Evolutionary conservation across 2,113 vertebrate species (phyloP).

Genomic region (Holacanthus passer): DNA sequence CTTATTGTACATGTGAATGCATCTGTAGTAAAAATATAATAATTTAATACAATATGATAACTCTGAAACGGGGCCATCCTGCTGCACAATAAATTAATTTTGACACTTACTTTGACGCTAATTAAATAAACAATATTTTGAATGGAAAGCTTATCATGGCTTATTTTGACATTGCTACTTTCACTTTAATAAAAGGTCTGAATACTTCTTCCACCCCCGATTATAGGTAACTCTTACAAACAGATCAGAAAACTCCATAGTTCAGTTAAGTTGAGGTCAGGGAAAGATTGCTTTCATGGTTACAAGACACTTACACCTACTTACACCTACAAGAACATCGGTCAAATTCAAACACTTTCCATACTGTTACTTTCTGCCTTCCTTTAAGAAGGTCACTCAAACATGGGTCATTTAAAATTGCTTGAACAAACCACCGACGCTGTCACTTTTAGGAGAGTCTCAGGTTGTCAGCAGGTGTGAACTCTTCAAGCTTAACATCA

Average conservation of each 20-base stretch:
- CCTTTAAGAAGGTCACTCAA: constrained; percentile 6
- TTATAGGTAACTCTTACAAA: neutral
- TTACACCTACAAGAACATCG: neutral
- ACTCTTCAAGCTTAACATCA: neutral
- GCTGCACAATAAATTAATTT: neutral
- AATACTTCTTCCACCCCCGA: neutral
- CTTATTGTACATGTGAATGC: neutral
- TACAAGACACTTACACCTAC: neutral
- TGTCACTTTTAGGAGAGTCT: constrained; percentile 4
- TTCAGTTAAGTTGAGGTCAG: neutral
- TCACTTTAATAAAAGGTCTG: neutral
- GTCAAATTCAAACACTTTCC: constrained; percentile 2
- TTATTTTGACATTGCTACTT: constrained; percentile 2
- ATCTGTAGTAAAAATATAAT: neutral
- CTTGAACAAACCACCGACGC: constrained; percentile 11
- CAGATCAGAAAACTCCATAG: neutral
- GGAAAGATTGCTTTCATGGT: neutral
- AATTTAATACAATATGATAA: neutral
- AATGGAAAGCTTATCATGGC: neutral
- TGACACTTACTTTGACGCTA: neutral
- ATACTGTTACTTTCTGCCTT: neutral
- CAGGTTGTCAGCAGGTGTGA: constrained; percentile 5
- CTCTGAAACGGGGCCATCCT: neutral
- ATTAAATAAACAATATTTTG: neutral
- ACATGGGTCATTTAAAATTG: constrained; percentile 5